These are phyloP conservation scores for Prionace glauca DNA, from an alignment of 2,797 vertebrate species.

Conservation along the genomic window DNA sequence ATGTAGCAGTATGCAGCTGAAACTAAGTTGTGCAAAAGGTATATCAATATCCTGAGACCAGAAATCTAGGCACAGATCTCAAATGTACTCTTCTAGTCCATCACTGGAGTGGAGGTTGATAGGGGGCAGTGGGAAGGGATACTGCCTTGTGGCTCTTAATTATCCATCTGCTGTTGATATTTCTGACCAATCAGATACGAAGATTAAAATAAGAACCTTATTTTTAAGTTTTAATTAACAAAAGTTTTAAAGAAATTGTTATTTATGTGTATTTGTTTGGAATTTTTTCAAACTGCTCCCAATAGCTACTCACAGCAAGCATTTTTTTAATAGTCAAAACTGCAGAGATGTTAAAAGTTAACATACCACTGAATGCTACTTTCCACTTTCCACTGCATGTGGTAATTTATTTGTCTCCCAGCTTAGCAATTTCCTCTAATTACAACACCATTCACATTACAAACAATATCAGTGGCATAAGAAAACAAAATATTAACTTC, in stretches of 20 bases:
- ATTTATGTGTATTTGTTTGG: background rate
- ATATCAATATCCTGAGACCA: too few relatives aligned
- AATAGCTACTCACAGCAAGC: background rate
- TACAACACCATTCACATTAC: background rate
- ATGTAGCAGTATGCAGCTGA: background rate
- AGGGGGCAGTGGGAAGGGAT: too few relatives aligned
- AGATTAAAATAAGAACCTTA: background rate
- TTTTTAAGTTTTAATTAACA: background rate
- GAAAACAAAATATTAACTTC: slow-evolving; percentile 6
- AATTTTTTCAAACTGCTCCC: background rate
- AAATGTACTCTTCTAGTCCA: background rate
- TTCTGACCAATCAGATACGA: background rate
- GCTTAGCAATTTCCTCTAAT: slow-evolving; percentile 2
- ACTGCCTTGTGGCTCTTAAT: background rate
- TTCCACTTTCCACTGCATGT: background rate
- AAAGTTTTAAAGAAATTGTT: background rate
- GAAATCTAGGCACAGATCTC: background rate
- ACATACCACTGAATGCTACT: background rate
- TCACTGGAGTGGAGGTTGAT: background rate
- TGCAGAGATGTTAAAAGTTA: background rate
- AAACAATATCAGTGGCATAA: background rate
- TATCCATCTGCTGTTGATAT: background rate
- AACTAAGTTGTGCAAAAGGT: background rate
- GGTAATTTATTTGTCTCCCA: background rate
- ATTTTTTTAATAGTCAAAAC: background rate